Conservation (phyloP, 1,140 invertebrate genomes). For the Chlorops oryzae region DNA sequence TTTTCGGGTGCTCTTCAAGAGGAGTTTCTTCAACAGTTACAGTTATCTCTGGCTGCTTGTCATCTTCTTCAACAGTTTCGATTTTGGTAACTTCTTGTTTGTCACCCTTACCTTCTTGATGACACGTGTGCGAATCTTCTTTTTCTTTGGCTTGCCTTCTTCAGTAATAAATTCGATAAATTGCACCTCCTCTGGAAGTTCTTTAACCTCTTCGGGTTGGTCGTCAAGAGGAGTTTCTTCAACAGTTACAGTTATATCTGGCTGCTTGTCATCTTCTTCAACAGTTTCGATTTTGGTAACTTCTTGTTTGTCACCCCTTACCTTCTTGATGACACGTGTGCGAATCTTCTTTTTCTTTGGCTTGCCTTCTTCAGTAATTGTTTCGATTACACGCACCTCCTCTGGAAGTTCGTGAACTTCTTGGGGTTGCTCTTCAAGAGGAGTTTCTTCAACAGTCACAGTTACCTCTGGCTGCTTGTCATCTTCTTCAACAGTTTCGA, state of each 20-base stretch:
- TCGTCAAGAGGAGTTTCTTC: conserved; percentile 16
- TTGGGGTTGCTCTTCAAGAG: conserved; percentile 11
- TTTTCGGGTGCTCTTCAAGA: conserved; percentile 14
- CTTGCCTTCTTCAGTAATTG: conserved; percentile 22
- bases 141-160: conserved; percentile 20
- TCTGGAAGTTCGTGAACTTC: conserved; percentile 27
- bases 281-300: conserved; percentile 28
- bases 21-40: conserved; percentile 19
- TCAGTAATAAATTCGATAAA: conserved; percentile 19
- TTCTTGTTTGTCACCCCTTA: conserved; percentile 27
- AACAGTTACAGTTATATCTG: conserved; percentile 15
- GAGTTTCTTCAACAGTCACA: conserved; percentile 23
- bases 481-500: conserved; percentile 30
- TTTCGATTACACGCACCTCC: conserved; percentile 25
- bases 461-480: conserved; percentile 25
- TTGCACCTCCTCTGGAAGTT: conserved; percentile 21
- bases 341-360: conserved; percentile 21
- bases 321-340: conserved; percentile 28
- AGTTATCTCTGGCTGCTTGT: conserved; percentile 24
- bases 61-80: conserved; percentile 29
- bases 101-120: conserved; percentile 17
- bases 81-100: conserved; percentile 26
- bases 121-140: conserved; percentile 24
- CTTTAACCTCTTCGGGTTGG: conserved; percentile 29
- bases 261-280: conserved; percentile 13